Conservation (phyloP, 1,140 invertebrate genomes). For the Physella acuta region DNA sequence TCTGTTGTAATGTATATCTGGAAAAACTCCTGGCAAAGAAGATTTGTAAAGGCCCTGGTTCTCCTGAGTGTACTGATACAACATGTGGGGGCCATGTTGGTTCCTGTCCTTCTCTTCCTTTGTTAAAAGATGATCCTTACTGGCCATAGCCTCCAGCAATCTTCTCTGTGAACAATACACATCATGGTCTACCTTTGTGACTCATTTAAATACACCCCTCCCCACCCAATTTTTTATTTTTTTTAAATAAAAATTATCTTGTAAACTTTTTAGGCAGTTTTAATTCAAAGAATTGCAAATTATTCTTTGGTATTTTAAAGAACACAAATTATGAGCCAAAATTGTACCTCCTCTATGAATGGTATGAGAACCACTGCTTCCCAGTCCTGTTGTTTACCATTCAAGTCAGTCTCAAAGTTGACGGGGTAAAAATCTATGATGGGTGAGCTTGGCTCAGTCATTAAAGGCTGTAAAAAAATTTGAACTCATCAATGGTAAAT, state of each 20-base stretch:
- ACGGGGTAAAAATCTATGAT: conserved; percentile 88
- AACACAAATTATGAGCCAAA: not conserved
- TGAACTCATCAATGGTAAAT: too few relatives aligned
- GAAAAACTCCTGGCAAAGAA: conserved; percentile 70
- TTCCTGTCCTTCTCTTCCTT: conserved; percentile 77
- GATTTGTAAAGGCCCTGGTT: conserved; percentile 63
- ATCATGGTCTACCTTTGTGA: too few relatives aligned
- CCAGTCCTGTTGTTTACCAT: conserved; percentile 96
- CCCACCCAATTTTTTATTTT: too few relatives aligned
- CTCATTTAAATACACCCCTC: too few relatives aligned
- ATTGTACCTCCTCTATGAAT: conserved; percentile 91
- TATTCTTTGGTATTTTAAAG: not conserved
- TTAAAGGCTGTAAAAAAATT: conserved; percentile 64
- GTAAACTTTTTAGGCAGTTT: not conserved
- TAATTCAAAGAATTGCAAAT: not conserved
- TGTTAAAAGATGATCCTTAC: conserved; percentile 70
- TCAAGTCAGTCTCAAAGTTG: conserved; percentile 77
- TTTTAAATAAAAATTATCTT: too few relatives aligned
- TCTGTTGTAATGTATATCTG: conserved; percentile 66
- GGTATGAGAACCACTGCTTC: conserved; percentile 96
- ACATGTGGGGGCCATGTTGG: conserved; percentile 79
- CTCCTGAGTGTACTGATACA: conserved; percentile 70
- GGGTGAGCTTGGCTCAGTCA: conserved; percentile 79
- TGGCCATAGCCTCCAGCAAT: conserved; percentile 76
- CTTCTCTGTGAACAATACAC: conserved; percentile 65